Evolutionary conservation across 2,113 vertebrate species (phyloP).

Genomic region (Haplotaxodon microlepis): DNA sequence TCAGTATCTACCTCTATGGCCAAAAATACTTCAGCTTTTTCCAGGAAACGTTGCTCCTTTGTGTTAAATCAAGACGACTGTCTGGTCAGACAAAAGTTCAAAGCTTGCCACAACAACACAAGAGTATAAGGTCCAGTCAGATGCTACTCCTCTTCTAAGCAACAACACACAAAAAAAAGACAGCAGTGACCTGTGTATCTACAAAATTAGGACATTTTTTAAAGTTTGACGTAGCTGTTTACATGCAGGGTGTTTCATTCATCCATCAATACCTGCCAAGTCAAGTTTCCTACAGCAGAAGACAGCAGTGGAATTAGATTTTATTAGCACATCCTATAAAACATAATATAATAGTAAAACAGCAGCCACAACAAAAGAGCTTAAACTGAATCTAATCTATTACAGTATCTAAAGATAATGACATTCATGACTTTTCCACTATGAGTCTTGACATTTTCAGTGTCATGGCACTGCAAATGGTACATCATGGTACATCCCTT

Average conservation of each 20-base stretch:
- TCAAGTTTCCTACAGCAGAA: not conserved
- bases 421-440: not conserved
- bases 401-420: not conserved
- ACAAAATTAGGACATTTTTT: conserved; percentile 48
- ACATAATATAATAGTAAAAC: not conserved
- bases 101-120: conserved; percentile 30
- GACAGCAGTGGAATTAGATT: not conserved
- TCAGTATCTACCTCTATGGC: not conserved
- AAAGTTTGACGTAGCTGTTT: conserved; percentile 49
- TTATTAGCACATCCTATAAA: not conserved
- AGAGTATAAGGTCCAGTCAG: conserved; percentile 15
- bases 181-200: conserved; percentile 1
- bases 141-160: conserved; percentile 3
- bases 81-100: conserved; percentile 36
- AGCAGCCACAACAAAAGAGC: not conserved
- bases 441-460: not conserved
- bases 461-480: not conserved
- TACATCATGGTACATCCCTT: not conserved
- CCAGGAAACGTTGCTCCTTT: conserved; percentile 30
- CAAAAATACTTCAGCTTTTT: conserved; percentile 43
- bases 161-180: not conserved
- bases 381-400: not conserved
- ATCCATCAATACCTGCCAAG: conserved; percentile 42
- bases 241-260: conserved; percentile 35
- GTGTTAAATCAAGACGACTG: conserved; percentile 49